Evolutionary conservation across 2,888 invertebrate species (phyloP).

Genomic region (Adelognathus sp.): DNA sequence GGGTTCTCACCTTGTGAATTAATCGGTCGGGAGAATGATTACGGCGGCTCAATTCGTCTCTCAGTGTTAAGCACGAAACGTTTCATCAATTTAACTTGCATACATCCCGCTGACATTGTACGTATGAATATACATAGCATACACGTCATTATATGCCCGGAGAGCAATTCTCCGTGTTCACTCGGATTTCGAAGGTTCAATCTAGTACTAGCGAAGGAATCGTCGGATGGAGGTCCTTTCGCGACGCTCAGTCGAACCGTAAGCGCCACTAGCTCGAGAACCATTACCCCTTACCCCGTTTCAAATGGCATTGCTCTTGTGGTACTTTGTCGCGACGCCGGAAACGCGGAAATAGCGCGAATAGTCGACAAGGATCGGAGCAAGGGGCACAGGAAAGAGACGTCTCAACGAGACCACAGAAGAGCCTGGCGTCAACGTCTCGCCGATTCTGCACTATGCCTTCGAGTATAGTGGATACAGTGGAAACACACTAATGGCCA

Average conservation of each 20-base stretch:
- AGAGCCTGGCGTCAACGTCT: constrained; percentile 7
- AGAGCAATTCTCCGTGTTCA: constrained; percentile 25
- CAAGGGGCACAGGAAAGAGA: constrained; percentile 12
- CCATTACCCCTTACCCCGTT: constrained; percentile 45
- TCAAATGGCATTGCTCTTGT: constrained; percentile 31
- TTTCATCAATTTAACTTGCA: constrained; percentile 7
- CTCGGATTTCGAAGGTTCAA: constrained; percentile 32
- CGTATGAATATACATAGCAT: background rate
- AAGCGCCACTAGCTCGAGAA: constrained; percentile 30
- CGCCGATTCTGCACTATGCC: background rate
- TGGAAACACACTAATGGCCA: background rate
- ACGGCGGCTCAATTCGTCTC: constrained; percentile 18
- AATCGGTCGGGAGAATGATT: constrained; percentile 27
- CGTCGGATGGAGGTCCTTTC: constrained; percentile 36
- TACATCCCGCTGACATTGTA: background rate
- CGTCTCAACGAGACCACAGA: constrained; percentile 15
- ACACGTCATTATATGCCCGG: constrained; percentile 8
- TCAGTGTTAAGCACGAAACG: constrained; percentile 11
- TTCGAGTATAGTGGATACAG: background rate
- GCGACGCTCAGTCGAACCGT: constrained; percentile 36
- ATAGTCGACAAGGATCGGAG: background rate
- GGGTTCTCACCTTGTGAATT: background rate
- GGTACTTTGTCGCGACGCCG: constrained; percentile 33
- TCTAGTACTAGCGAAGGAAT: constrained; percentile 39
- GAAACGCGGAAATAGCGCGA: constrained; percentile 44